Percentiles rank a stretch among this genome's conserved stretches.
Evolutionary conservation across 35 echinoderm and acorn worm genomes (phyloP).

Genomic region (Apostichopus parvimensis): DNA sequence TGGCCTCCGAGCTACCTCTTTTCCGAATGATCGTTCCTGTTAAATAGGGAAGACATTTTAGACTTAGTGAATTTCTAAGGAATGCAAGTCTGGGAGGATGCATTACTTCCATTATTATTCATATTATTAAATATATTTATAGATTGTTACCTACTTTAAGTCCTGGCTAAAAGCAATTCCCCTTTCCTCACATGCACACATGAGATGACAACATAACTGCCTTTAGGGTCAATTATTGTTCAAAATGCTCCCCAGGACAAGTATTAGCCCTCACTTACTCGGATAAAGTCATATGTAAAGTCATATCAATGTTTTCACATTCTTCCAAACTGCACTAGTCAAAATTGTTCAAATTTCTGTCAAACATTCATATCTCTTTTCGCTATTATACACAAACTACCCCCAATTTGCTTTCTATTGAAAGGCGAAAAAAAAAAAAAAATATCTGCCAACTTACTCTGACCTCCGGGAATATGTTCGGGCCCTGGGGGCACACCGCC

Average conservation of each 20-base stretch:
- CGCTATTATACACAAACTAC: too few species aligned
- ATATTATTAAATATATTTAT: too few species aligned
- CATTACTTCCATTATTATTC: not conserved
- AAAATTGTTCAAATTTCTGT: not conserved
- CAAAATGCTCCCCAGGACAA: too few species aligned
- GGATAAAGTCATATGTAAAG: not conserved
- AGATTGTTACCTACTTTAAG: not conserved
- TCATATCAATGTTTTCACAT: not conserved
- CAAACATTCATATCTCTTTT: not conserved
- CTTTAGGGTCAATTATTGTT: too few species aligned
- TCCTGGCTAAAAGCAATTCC: too few species aligned
- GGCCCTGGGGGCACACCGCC: not conserved
- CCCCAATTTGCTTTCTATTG: too few species aligned
- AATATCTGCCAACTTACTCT: not conserved
- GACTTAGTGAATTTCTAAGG: too few species aligned
- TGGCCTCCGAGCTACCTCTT: slow-evolving; percentile 41
- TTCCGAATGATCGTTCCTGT: slow-evolving; percentile 44
- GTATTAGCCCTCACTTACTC: too few species aligned
- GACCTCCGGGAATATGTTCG: not conserved
- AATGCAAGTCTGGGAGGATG: not conserved
- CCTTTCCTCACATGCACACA: too few species aligned
- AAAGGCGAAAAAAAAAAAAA: not conserved
- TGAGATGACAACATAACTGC: too few species aligned
- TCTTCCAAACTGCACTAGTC: not conserved
- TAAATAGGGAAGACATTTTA: not conserved